These are phyloP conservation scores for Eurosta solidaginis DNA, from an alignment of 1,140 invertebrate species.

Conservation along the genomic window DNA sequence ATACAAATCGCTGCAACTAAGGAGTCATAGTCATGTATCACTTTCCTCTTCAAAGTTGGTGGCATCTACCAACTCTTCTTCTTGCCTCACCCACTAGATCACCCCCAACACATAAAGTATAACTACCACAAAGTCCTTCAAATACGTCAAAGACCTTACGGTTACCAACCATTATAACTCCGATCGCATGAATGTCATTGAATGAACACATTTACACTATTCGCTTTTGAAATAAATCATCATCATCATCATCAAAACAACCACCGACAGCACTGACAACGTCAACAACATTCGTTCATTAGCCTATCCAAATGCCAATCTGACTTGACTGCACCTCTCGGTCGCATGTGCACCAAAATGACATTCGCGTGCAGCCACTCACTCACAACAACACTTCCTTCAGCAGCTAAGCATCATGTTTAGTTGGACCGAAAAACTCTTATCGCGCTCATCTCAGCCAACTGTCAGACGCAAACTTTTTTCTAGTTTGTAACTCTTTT, in stretches of 20 bases:
- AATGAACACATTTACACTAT: background rate
- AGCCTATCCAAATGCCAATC: slow-evolving; percentile 14
- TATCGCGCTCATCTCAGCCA: background rate
- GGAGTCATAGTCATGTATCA: too few relatives aligned
- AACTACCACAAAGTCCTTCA: background rate
- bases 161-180: background rate
- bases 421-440: background rate
- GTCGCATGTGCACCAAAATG: slow-evolving; percentile 10
- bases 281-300: slow-evolving; percentile 15
- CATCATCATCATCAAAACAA: background rate
- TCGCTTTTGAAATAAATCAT: slow-evolving; percentile 25
- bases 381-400: background rate
- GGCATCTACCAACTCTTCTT: too few relatives aligned
- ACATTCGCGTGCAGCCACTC: background rate
- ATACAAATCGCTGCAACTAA: too few relatives aligned
- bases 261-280: background rate
- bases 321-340: background rate
- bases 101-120: background rate
- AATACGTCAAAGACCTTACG: background rate
- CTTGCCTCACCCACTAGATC: too few relatives aligned
- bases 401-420: background rate
- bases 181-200: background rate
- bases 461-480: background rate
- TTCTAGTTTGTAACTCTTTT: background rate
- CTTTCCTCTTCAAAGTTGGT: too few relatives aligned